Evolutionary conservation across 1,140 invertebrate species (phyloP).

Genomic region (Stenopsyche tienmushanensis): DNA sequence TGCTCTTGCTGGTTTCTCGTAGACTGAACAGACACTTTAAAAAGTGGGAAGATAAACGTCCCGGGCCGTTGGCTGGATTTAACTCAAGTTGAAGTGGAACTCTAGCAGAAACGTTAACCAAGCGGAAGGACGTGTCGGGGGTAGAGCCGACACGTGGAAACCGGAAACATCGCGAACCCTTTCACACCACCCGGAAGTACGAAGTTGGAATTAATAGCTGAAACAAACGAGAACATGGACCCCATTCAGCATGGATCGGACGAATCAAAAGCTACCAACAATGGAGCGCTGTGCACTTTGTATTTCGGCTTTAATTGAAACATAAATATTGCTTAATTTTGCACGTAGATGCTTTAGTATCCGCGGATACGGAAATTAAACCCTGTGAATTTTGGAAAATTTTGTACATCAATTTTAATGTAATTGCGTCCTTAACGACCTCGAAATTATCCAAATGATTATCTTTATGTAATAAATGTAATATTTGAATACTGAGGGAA

Average conservation of each 20-base stretch:
- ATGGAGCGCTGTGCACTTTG: too few species aligned
- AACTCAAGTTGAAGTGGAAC: slow-evolving; percentile 24
- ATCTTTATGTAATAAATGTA: too few species aligned
- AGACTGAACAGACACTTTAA: not conserved
- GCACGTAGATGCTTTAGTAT: too few species aligned
- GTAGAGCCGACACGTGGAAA: slow-evolving; percentile 19
- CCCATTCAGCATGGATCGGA: not conserved
- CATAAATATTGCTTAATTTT: too few species aligned
- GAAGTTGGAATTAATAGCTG: slow-evolving; percentile 4
- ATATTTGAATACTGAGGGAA: too few species aligned
- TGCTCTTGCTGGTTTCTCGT: not conserved
- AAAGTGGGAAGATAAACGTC: slow-evolving; percentile 27
- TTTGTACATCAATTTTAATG: too few species aligned
- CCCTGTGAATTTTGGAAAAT: too few species aligned
- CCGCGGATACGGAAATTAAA: too few species aligned
- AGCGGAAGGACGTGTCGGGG: slow-evolving; percentile 39
- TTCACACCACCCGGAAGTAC: slow-evolving; percentile 6
- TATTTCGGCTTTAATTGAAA: too few species aligned
- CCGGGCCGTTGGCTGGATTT: slow-evolving; percentile 22
- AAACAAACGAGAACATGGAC: slow-evolving; percentile 5
- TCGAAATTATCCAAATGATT: too few species aligned
- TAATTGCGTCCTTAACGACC: too few species aligned
- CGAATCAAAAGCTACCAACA: too few species aligned
- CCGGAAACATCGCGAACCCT: slow-evolving; percentile 18
- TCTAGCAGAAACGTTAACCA: slow-evolving; percentile 37